Evolutionary conservation across 2,888 invertebrate species (phyloP).

Genomic region (Agriopis marginaria): DNA sequence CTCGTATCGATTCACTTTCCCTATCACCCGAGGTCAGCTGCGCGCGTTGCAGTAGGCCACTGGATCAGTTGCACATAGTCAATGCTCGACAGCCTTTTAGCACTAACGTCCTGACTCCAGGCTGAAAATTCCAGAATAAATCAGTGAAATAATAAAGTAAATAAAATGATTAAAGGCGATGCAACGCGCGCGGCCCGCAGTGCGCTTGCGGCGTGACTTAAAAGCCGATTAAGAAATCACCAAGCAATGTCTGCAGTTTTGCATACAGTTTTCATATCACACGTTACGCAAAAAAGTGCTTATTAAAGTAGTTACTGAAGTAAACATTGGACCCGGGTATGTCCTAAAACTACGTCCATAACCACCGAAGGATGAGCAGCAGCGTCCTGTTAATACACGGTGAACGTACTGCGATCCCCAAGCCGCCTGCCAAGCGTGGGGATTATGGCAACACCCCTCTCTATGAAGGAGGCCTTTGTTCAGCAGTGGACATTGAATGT

Average conservation of each 20-base stretch:
- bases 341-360: neutral
- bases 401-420: too few relatives aligned
- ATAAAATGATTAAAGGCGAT: neutral
- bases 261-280: neutral
- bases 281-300: too few relatives aligned
- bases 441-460: too few relatives aligned
- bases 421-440: too few relatives aligned
- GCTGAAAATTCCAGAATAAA: conserved; percentile 4
- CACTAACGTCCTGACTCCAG: conserved; percentile 59
- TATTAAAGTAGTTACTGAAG: neutral
- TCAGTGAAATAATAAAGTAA: neutral
- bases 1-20: conserved; percentile 82
- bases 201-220: neutral
- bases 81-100: conserved; percentile 69
- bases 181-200: neutral
- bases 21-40: conserved; percentile 80
- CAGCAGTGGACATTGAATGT: too few relatives aligned
- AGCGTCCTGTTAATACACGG: too few relatives aligned
- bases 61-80: conserved; percentile 74
- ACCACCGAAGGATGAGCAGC: too few relatives aligned
- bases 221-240: neutral
- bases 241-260: neutral
- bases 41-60: conserved; percentile 85
- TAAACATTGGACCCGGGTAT: too few relatives aligned
- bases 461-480: too few relatives aligned